Percentiles rank a stretch among this genome's conserved stretches.
phyloP scores from a whole-genome alignment of 2,113 vertebrate species.

The Nymphicus hollandicus region DNA sequence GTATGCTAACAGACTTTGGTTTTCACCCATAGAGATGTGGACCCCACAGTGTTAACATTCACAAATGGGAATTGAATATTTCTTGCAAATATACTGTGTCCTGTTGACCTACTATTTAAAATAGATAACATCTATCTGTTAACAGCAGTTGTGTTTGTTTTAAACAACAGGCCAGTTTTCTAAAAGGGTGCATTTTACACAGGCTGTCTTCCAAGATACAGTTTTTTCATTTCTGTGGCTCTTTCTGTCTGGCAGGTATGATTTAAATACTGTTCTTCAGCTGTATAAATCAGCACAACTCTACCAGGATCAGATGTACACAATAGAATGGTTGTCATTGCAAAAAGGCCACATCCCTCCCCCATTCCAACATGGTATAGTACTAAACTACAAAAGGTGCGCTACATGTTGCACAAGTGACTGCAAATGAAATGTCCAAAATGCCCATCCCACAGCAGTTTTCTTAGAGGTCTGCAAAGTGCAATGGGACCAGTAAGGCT shows the following conservation, averaged over 20 bases:
- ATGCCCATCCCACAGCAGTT: background rate
- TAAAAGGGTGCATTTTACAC: background rate
- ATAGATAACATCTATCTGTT: background rate
- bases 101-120: constrained; percentile 52
- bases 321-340: background rate
- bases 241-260: background rate
- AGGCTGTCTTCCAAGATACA: background rate
- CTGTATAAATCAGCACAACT: background rate
- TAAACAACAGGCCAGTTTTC: background rate
- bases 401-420: background rate
- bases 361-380: rapidly evolving
- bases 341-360: background rate
- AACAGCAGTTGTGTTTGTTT: background rate
- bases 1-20: constrained; percentile 62
- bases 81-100: constrained; percentile 19
- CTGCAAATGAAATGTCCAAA: background rate
- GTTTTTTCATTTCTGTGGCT: background rate
- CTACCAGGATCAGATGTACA: background rate
- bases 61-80: constrained; percentile 51
- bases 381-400: background rate
- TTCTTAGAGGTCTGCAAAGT: background rate
- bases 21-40: constrained; percentile 18
- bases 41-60: constrained; percentile 59
- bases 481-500: rapidly evolving
- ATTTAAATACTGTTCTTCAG: background rate